Evolutionary conservation across 2,797 vertebrate species (phyloP).

Genomic region (Zalophus californianus): DNA sequence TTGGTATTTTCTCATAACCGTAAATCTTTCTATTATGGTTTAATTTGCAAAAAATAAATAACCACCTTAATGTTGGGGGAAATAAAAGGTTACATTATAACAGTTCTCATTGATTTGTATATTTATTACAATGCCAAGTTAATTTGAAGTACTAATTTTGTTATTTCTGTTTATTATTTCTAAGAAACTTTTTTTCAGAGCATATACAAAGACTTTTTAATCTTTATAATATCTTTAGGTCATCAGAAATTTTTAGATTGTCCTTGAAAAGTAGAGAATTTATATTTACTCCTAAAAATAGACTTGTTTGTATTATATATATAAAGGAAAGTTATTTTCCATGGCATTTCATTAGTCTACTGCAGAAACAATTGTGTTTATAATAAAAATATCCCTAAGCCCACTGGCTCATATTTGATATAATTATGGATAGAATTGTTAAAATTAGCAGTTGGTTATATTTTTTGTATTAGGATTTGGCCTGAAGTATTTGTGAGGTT

Average conservation of each 20-base stretch:
- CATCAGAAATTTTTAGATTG: slow-evolving; percentile 36
- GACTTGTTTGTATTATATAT: slow-evolving; percentile 31
- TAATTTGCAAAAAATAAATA: not conserved
- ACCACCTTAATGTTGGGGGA: not conserved
- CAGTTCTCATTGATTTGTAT: not conserved
- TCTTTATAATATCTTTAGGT: not conserved
- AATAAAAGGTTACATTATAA: slow-evolving; percentile 30
- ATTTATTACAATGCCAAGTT: slow-evolving; percentile 17
- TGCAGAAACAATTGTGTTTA: slow-evolving; percentile 34
- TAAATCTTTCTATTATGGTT: not conserved
- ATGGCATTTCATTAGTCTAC: not conserved
- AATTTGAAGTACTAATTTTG: slow-evolving; percentile 14
- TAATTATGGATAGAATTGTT: slow-evolving; percentile 47
- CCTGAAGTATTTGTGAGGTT: slow-evolving; percentile 39
- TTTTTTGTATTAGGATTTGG: slow-evolving; percentile 43
- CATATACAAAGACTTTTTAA: not conserved
- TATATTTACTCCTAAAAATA: not conserved
- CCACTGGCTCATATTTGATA: slow-evolving; percentile 7
- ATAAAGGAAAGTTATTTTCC: slow-evolving; percentile 39
- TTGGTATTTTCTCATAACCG: not conserved
- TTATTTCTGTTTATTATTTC: slow-evolving; percentile 17
- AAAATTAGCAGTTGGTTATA: slow-evolving; percentile 20
- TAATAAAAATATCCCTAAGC: slow-evolving; percentile 32
- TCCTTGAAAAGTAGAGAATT: not conserved
- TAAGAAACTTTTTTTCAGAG: not conserved